Conservation (phyloP, 2,888 invertebrate species). For the Nysson spinosus region DNA sequence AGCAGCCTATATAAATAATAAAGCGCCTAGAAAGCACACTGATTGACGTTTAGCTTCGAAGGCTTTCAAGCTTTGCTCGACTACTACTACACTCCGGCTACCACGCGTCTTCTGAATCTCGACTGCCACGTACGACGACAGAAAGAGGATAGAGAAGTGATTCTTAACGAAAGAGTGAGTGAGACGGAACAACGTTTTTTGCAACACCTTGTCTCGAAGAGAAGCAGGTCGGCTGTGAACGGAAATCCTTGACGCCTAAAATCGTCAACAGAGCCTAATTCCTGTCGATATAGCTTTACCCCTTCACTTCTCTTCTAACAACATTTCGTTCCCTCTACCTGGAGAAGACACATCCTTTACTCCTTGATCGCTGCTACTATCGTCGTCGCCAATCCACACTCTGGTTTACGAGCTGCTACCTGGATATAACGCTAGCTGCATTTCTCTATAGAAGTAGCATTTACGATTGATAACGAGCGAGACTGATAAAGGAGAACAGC, state of each 20-base stretch:
- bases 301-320: slow-evolving; percentile 26
- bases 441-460: slow-evolving; percentile 24
- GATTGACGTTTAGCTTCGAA: slow-evolving; percentile 57
- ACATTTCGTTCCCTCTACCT: slow-evolving; percentile 2
- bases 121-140: slow-evolving; percentile 42
- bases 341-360: not conserved
- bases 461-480: slow-evolving; percentile 30
- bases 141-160: slow-evolving; percentile 21
- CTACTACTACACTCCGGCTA: slow-evolving; percentile 36
- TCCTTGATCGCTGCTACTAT: not conserved
- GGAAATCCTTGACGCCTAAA: slow-evolving; percentile 32
- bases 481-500: slow-evolving; percentile 29
- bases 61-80: slow-evolving; percentile 56
- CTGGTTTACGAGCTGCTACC: slow-evolving; percentile 14
- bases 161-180: slow-evolving; percentile 1
- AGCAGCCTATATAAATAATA: slow-evolving; percentile 25
- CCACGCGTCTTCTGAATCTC: slow-evolving; percentile 37
- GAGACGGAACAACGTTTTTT: slow-evolving; percentile 11
- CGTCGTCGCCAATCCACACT: slow-evolving; percentile 1
- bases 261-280: slow-evolving; percentile 33
- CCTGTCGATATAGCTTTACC: slow-evolving; percentile 31
- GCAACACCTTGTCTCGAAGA: not conserved
- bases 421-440: slow-evolving; percentile 11
- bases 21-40: slow-evolving; percentile 38
- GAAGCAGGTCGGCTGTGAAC: slow-evolving; percentile 7